A percentile compares a stretch with the other conserved stretches of the same genome.
Evolutionary conservation across 2,797 vertebrate species (phyloP).

Genomic region (Pseudomugil tenellus): DNA sequence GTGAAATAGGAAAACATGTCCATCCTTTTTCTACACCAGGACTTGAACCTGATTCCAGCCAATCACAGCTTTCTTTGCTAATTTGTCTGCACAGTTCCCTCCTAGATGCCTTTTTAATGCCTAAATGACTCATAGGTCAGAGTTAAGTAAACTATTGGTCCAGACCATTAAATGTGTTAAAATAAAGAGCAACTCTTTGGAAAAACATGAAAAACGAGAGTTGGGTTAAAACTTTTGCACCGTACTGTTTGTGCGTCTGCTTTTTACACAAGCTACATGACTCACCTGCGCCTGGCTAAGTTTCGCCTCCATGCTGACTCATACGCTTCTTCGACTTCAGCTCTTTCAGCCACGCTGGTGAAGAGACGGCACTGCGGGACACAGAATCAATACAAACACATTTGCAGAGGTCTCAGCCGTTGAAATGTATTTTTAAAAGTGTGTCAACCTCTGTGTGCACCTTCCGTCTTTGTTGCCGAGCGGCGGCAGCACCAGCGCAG

Average conservation of each 20-base stretch:
- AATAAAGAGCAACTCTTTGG: background rate
- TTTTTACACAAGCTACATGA: conserved; percentile 1
- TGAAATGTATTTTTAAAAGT: background rate
- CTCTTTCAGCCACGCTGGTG: conserved; percentile 92
- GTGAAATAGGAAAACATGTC: background rate
- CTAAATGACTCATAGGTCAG: background rate
- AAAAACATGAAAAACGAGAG: background rate
- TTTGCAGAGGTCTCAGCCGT: background rate
- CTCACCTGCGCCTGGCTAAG: conserved; percentile 70
- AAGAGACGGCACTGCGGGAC: conserved; percentile 74
- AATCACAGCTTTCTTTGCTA: background rate
- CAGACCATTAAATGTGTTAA: background rate
- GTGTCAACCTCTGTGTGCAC: conserved; percentile 65
- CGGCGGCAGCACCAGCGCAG: conserved; percentile 84
- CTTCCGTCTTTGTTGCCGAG: conserved; percentile 77
- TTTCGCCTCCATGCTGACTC: conserved; percentile 86
- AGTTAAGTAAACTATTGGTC: background rate
- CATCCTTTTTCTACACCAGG: background rate
- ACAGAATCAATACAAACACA: conserved; percentile 2
- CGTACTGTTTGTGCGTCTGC: background rate
- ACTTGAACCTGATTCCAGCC: background rate
- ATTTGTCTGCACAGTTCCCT: background rate
- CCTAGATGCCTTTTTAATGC: background rate
- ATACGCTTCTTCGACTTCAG: conserved; percentile 91
- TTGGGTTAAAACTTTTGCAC: background rate